Percentiles rank a stretch among this genome's conserved stretches.
These are phyloP conservation scores for Ammospiza maritima DNA, from an alignment of 2,797 vertebrate genomes.

Conservation along the genomic window DNA sequence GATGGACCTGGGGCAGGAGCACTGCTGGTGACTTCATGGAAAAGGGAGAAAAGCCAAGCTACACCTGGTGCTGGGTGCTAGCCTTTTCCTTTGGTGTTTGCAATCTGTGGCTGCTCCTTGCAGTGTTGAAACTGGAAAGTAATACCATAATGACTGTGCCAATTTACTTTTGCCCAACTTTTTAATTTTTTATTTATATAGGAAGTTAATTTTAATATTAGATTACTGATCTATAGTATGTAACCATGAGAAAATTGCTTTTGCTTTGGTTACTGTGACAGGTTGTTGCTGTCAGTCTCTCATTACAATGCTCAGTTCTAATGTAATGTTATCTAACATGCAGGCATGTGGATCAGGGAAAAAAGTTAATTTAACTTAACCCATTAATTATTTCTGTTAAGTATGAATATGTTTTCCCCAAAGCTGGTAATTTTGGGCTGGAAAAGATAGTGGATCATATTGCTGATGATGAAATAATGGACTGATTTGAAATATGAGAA, in stretches of 20 bases:
- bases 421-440: constrained; percentile 67
- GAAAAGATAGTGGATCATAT: constrained; percentile 12
- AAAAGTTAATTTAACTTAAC: constrained; percentile 65
- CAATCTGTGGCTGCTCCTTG: constrained; percentile 34
- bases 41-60: background rate
- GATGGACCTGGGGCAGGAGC: background rate
- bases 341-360: constrained; percentile 83
- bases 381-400: constrained; percentile 55
- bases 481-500: constrained; percentile 24
- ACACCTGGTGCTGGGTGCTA: background rate
- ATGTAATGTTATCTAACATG: constrained; percentile 74
- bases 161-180: constrained; percentile 74
- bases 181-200: constrained; percentile 72
- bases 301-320: constrained; percentile 30
- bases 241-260: constrained; percentile 30
- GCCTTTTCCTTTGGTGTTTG: background rate
- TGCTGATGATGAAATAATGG: constrained; percentile 18
- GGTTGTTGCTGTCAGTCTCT: constrained; percentile 66
- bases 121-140: constrained; percentile 74
- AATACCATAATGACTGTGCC: constrained; percentile 79
- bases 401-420: constrained; percentile 61
- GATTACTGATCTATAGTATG: constrained; percentile 35
- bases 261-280: constrained; percentile 69
- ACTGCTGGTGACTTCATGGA: background rate
- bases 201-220: constrained; percentile 55